These are phyloP conservation scores for Myotis myotis DNA, from an alignment of 2,797 vertebrate species.

Conservation along the genomic window DNA sequence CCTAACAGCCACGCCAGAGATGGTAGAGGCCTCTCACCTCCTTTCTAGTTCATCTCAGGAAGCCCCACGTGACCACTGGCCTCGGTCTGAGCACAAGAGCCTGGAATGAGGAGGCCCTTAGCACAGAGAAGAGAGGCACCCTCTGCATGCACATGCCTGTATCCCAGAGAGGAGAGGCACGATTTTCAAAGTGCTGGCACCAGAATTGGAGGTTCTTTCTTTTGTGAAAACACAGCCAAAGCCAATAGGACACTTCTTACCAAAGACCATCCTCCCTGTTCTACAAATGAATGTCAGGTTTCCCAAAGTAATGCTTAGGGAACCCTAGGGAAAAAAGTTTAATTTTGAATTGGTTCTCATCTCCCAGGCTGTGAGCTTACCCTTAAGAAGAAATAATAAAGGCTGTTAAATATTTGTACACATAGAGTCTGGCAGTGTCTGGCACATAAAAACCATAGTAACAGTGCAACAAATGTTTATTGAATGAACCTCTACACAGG, in stretches of 20 bases:
- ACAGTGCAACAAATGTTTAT: neutral
- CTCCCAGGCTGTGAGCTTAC: neutral
- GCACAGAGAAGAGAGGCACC: neutral
- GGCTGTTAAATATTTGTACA: neutral
- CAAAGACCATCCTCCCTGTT: neutral
- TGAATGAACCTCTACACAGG: neutral
- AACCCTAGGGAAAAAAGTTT: neutral
- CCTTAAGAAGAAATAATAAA: neutral
- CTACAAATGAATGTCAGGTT: neutral
- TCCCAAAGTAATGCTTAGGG: neutral
- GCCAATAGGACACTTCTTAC: neutral
- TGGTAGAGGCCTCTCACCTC: neutral
- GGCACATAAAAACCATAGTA: neutral
- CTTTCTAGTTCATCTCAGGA: neutral
- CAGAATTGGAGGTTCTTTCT: neutral
- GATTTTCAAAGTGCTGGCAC: neutral
- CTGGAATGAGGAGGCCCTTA: neutral
- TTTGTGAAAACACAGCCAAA: neutral
- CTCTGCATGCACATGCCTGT: neutral
- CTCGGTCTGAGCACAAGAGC: neutral
- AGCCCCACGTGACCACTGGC: rapidly evolving
- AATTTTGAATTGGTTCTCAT: neutral
- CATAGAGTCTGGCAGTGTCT: neutral
- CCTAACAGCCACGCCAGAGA: neutral
- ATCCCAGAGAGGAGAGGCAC: neutral